Evolutionary conservation across 2,797 vertebrate genomes (phyloP), one percentile per base, ranked within the genome.

Genomic region (Holocentrus rufus): DNA sequence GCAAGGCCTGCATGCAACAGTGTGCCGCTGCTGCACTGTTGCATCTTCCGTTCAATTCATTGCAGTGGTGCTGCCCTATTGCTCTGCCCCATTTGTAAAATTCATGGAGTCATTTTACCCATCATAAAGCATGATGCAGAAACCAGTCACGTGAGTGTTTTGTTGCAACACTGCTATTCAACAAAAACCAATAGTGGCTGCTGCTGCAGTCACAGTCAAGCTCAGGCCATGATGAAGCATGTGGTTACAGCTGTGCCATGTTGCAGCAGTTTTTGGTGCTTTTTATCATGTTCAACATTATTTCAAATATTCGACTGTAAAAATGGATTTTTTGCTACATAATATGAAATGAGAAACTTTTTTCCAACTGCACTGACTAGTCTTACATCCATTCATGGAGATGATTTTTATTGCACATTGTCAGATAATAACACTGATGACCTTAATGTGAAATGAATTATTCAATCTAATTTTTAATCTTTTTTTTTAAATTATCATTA

Each of bases 111-210:
- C 18, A 72, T 76, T 74, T 55, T 65, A 56, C 50, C 67, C 17
- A 50, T 60, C 17, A 56, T 59, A 57, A 60, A 9, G 18, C 22
- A 69, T 31, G 53, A 65, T 59, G 55, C 53, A 68, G 65, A 10
- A 75, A 54, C 67, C 7, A 61, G 39, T 39, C 52, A 39, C 31
- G 5, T 52, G 59, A 79, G 56, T 66, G 23, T 54, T 54, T 27
- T 54, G 23, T 15, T 54, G 31, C 56, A 67, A 54, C 52, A 39
- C 50, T 54, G 60, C 23, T 56, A 25, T 67, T 59, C 52, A 31
- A 57, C 56, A 66, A 79, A 49, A 78, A 75, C 81, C 84, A 82
- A 85, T 80, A 81, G 81, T 62, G 79, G 79, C 42, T 75, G 74
- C 74, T 68, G 84, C 70, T 65, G 68, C 67, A 72, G 52, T 25